Percentiles rank a stretch among this genome's conserved stretches.
These are phyloP conservation scores for Noctilio leporinus DNA, from an alignment of 2,113 vertebrate species.

Conservation along the genomic window DNA sequence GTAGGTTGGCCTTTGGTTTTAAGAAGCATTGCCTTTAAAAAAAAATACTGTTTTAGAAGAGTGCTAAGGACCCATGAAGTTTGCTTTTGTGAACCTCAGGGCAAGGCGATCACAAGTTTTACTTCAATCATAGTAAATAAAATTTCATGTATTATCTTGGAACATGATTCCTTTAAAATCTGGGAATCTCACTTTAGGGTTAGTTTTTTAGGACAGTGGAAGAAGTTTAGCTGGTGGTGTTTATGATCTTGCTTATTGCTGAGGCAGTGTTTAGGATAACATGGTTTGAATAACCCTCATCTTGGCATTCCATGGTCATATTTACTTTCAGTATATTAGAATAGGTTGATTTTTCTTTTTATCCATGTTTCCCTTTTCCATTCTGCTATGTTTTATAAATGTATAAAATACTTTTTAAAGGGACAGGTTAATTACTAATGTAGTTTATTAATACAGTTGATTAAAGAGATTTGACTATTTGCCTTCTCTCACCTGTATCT, in stretches of 20 bases:
- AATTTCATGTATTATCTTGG: conserved; percentile 28
- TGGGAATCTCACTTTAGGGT: background rate
- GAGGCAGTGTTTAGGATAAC: background rate
- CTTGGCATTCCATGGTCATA: background rate
- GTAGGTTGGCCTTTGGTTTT: conserved; percentile 37
- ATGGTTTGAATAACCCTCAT: background rate
- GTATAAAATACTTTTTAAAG: conserved; percentile 12
- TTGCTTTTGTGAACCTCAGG: conserved; percentile 31
- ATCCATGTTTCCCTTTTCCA: background rate
- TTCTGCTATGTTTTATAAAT: background rate
- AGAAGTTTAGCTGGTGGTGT: background rate
- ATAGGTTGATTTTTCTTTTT: background rate
- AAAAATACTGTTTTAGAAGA: conserved; percentile 24
- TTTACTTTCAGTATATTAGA: background rate
- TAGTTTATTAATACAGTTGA: conserved; percentile 4
- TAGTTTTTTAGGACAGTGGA: background rate
- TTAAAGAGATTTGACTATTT: conserved; percentile 30
- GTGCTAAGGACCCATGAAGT: conserved; percentile 31
- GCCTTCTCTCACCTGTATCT: background rate
- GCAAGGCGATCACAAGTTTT: conserved; percentile 37
- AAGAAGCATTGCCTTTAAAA: background rate
- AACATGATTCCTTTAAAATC: conserved; percentile 29
- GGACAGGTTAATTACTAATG: background rate
- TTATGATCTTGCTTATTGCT: background rate
- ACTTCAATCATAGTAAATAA: conserved; percentile 33